Evolutionary conservation across 2,888 invertebrate species (phyloP).

Genomic region (Drosophila testacea): DNA sequence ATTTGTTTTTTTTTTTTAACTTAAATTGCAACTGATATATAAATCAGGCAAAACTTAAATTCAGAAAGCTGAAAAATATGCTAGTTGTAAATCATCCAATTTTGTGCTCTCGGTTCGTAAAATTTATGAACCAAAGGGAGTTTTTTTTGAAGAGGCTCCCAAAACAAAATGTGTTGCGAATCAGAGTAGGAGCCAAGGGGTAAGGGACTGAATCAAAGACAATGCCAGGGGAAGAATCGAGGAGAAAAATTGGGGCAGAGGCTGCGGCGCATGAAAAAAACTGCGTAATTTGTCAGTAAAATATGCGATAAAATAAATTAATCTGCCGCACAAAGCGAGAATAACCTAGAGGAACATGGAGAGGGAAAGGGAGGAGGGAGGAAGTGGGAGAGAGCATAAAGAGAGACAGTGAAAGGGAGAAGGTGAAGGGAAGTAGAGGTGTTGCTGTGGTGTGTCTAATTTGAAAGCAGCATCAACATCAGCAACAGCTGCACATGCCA

Average conservation of each 20-base stretch:
- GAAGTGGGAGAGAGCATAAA: not conserved
- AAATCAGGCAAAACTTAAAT: no score
- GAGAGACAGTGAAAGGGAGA: no score
- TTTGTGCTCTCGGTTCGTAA: constrained; percentile 1
- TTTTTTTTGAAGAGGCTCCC: constrained; percentile 2
- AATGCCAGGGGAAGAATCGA: no score
- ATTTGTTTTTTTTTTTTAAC: no score
- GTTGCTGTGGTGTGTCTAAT: constrained; percentile 24
- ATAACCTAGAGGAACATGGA: constrained; percentile 31
- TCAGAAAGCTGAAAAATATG: no score
- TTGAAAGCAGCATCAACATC: constrained; percentile 42
- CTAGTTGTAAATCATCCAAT: no score
- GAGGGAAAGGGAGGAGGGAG: not conserved
- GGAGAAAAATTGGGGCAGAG: not conserved
- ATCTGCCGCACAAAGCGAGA: constrained; percentile 47
- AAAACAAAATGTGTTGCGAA: no score
- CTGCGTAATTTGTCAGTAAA: constrained; percentile 29
- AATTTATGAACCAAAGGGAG: constrained; percentile 53
- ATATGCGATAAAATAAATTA: constrained; percentile 68
- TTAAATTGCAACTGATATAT: no score
- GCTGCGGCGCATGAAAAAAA: constrained; percentile 25
- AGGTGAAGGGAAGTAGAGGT: not conserved
- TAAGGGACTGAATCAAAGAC: no score
- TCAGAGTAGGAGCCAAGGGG: no score
- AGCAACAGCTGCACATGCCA: constrained; percentile 27